Conservation (phyloP, 2,888 invertebrate genomes). For the Hemistola chrysoprasaria region DNA sequence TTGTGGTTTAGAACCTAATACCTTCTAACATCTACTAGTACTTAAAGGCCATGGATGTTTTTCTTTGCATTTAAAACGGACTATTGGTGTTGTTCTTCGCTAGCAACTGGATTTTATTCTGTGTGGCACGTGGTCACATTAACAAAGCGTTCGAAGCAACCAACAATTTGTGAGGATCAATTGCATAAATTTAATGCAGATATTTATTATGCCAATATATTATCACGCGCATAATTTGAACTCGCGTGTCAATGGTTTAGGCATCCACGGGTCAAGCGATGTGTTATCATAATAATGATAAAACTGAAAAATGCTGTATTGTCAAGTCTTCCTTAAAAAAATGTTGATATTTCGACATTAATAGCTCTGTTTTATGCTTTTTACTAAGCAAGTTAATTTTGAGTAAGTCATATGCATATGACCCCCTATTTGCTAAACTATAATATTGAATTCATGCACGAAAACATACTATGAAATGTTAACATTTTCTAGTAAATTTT, state of each 20-base stretch:
- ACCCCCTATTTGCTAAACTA: constrained; percentile 4
- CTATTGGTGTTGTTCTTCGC: constrained; percentile 30
- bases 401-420: constrained; percentile 15
- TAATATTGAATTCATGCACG: constrained; percentile 10
- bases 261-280: too few relatives aligned
- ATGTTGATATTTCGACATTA: not conserved
- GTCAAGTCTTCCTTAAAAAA: too few relatives aligned
- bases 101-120: constrained; percentile 51
- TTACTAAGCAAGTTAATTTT: not conserved
- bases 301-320: too few relatives aligned
- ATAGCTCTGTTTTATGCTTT: not conserved
- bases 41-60: too few relatives aligned
- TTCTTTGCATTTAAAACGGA: too few relatives aligned
- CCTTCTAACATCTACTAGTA: too few relatives aligned
- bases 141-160: constrained; percentile 47
- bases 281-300: too few relatives aligned
- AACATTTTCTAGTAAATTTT: too few relatives aligned
- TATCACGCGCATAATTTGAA: too few relatives aligned
- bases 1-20: too few relatives aligned
- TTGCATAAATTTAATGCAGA: constrained; percentile 33
- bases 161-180: constrained; percentile 37
- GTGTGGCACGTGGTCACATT: constrained; percentile 57
- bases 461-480: not conserved
- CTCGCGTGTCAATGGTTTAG: too few relatives aligned
- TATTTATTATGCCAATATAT: constrained; percentile 13